Evolutionary conservation across 2,888 invertebrate genomes (phyloP).

Genomic region (Trachelus stipa): DNA sequence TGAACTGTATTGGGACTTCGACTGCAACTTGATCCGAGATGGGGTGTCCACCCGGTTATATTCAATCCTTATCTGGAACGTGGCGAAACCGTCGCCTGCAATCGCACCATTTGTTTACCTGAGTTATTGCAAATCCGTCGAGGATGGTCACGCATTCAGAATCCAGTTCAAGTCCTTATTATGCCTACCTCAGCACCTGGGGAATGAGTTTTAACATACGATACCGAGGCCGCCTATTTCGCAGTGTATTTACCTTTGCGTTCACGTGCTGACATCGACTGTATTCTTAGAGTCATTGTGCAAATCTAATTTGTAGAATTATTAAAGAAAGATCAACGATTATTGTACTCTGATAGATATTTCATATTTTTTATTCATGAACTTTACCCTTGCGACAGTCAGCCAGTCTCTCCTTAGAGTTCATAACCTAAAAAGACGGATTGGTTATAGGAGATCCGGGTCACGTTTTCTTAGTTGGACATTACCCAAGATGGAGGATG

Average conservation of each 20-base stretch:
- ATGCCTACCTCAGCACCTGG: slow-evolving; percentile 6
- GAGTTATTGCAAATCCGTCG: slow-evolving; percentile 16
- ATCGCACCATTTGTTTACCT: slow-evolving; percentile 32
- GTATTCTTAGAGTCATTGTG: background rate
- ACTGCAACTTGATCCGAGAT: slow-evolving; percentile 19
- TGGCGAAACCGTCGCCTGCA: slow-evolving; percentile 29
- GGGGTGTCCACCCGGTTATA: slow-evolving; percentile 29
- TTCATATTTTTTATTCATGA: background rate
- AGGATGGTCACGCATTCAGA: background rate
- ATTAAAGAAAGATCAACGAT: background rate
- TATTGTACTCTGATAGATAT: background rate
- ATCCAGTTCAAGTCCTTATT: slow-evolving; percentile 7
- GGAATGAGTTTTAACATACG: background rate
- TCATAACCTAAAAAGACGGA: background rate
- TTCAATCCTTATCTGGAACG: slow-evolving; percentile 38
- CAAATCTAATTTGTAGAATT: background rate
- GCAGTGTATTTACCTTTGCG: background rate
- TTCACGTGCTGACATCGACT: background rate
- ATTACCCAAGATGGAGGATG: background rate
- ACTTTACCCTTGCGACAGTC: background rate
- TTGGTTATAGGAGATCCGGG: background rate
- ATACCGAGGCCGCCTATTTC: background rate
- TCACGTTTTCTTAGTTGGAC: background rate
- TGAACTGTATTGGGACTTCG: background rate
- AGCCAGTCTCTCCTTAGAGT: background rate